These are phyloP conservation scores for Cyclina sinensis DNA, from an alignment of 1,140 invertebrate genomes.

Conservation along the genomic window DNA sequence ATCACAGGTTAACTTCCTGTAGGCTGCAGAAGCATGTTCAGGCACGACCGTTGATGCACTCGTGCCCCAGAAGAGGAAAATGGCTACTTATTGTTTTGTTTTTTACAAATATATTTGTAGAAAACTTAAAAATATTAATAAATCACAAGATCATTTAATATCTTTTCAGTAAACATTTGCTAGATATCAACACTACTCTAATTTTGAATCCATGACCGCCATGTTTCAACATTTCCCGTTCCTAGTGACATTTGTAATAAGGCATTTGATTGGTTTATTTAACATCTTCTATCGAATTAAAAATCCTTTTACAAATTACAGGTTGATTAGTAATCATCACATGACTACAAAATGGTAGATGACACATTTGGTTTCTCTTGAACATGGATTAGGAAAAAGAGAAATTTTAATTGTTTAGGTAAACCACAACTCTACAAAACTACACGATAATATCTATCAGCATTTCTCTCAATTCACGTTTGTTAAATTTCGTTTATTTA, in stretches of 20 bases:
- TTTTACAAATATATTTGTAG: not conserved
- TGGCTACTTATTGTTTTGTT: not conserved
- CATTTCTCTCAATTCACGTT: too few relatives aligned
- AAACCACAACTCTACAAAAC: too few relatives aligned
- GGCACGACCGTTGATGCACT: not conserved
- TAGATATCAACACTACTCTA: not conserved
- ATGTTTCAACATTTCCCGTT: conserved; percentile 67
- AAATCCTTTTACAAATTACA: not conserved
- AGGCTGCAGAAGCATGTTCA: not conserved
- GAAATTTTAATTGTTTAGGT: too few relatives aligned
- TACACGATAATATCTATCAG: too few relatives aligned
- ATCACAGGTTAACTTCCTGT: too few relatives aligned
- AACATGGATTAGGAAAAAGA: too few relatives aligned
- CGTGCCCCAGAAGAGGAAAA: not conserved
- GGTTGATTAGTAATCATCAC: conserved; percentile 52
- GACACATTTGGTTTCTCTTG: too few relatives aligned
- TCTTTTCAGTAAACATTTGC: not conserved
- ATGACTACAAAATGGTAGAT: conserved; percentile 66
- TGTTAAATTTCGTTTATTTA: too few relatives aligned
- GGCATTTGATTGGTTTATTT: conserved; percentile 40
- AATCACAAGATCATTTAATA: not conserved
- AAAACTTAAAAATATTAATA: not conserved
- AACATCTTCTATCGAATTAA: conserved; percentile 3
- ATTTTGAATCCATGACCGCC: conserved; percentile 56
- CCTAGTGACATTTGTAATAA: conserved; percentile 23